phyloP scores from a whole-genome alignment of 2,797 vertebrate species.

The Vireo griseus region DNA sequence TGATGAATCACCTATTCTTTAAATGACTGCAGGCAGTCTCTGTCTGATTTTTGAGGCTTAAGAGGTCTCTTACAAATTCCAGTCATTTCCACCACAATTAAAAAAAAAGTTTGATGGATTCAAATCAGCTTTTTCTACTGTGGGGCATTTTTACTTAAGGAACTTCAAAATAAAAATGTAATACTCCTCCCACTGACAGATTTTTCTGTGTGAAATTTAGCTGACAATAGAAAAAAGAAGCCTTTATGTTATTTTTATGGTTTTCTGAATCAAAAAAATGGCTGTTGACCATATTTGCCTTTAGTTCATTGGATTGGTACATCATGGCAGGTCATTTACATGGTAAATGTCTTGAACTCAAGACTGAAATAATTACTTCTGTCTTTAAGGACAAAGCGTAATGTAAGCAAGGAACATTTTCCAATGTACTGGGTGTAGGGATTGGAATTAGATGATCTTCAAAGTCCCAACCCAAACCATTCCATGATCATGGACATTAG shows the following conservation, averaged over 20 bases:
- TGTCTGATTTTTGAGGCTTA: not conserved
- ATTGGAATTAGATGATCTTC: not conserved
- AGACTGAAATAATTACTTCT: not conserved
- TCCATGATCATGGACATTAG: not conserved
- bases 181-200: not conserved
- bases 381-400: not conserved
- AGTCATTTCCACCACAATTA: not conserved
- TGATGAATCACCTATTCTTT: not conserved
- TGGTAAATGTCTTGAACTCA: not conserved
- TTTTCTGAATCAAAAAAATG: not conserved
- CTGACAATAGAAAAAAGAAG: not conserved
- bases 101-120: not conserved
- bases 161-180: not conserved
- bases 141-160: not conserved
- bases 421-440: not conserved
- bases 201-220: not conserved
- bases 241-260: not conserved
- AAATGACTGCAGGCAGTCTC: not conserved
- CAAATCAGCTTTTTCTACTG: not conserved
- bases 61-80: not conserved
- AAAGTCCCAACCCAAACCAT: not conserved
- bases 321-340: rapidly evolving
- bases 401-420: not conserved
- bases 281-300: not conserved
- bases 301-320: not conserved